Base-by-base conservation (phyloP, 2,113 vertebrate species). In the Rana temporaria region DNA sequence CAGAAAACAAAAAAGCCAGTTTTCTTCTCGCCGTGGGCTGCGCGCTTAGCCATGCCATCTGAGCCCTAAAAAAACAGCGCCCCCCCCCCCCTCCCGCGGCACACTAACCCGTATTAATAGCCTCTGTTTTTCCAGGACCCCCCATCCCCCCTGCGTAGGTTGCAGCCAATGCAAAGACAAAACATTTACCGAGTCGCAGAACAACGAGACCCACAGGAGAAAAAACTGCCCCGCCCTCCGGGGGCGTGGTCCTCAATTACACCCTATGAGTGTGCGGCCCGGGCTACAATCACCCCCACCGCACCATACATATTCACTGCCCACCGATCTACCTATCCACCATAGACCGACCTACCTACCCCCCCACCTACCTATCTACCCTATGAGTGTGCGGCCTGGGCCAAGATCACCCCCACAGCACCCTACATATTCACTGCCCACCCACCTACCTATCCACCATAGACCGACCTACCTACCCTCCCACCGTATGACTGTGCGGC, bases 1-100 rank as follows among this genome's bases (percentile, higher is more conserved):
- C 92, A 90, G 95, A 96, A 96, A 96, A 98, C 95, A 98, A 97
- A 97, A 94, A 95, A 91, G 93, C 90, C 93, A 38, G 34, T 90
- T 96, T 98, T 98, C 96, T 96, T 96, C 91, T 92, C 91, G 92
- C 93, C 86, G 89, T 94, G 93, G 95, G 94, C 95, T 98, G 96
- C 98, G 97, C 95, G 95, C 95, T 98, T 95, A 96, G 95, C 96
- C 97, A 96, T 97, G 96, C 96, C 96, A 96, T 97, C 94, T 95
- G 91, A 92, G 94, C 94, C 95, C 95, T 97, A 98, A 96, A 95
- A 98, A 99, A 99, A 99, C 97, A 98, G 85, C 87, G 95, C 89
- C 95, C 95, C 92, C 94, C 94, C 94, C 3, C 26, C 3, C 94
- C 93, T 90, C 91, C 92, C 93, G 93, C 95, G 88, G 93, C 96